These are phyloP conservation scores for Sinella curviseta DNA, from an alignment of 1,140 invertebrate species.

Conservation along the genomic window DNA sequence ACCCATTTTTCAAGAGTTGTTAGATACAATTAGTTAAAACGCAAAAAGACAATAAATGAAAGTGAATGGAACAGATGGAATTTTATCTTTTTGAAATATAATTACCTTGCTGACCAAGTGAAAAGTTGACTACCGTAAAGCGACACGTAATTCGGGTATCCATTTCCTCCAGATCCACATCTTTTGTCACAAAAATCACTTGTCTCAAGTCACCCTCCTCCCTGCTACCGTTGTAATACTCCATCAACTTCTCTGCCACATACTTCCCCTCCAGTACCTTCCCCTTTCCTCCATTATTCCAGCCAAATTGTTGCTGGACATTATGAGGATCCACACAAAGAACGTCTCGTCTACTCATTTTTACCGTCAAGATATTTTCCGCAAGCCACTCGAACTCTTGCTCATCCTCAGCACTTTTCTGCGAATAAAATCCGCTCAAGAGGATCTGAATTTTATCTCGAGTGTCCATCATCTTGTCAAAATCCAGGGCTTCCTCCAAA, in stretches of 20 bases:
- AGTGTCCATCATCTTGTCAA: neutral
- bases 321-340: no score
- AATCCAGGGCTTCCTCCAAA: neutral
- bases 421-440: no score
- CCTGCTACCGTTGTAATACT: neutral
- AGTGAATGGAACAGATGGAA: neutral
- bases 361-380: neutral
- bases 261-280: neutral
- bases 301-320: no score
- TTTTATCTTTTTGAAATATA: neutral
- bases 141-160: neutral
- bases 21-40: no score
- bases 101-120: neutral
- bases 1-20: no score
- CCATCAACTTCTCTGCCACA: neutral
- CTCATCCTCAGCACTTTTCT: no score
- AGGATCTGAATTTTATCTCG: no score
- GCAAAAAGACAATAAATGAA: no score
- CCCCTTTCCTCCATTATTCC: neutral
- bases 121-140: neutral
- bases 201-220: neutral
- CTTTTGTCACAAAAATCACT: no score
- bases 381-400: no score
- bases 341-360: neutral
- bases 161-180: neutral